Evolutionary conservation across 2,113 vertebrate species (phyloP), one percentile per base, ranked within the genome.

Genomic region (Junco hyemalis): DNA sequence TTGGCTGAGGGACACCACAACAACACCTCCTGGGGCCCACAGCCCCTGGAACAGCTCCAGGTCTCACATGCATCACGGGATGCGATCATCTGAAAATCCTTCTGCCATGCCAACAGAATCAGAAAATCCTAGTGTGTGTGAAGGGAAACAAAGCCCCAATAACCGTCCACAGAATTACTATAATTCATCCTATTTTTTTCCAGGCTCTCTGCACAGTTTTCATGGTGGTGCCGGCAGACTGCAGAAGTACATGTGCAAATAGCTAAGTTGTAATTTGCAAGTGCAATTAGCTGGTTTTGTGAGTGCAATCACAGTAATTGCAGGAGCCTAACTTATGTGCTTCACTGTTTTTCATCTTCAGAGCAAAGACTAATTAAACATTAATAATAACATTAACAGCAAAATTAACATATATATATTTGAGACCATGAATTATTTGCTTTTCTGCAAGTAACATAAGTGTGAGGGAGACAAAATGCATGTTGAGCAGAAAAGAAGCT

Each of bases 221-320:
- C 59, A 3, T 86, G 66, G 73, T 92, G 77, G 93, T 95, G 92
- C 92, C 50, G 68, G 86, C 92, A 94, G 94, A 96, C 91, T 88
- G 91, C 35, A 33, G 93, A 92, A 96, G 76, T 96, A 85, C 92
- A 96, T 88, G 96, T 97, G 93, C 93, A 95, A 96, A 97, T 94
- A 97, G 87, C 94, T 91, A 96, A 93, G 76, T 96, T 91, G 92
- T 96, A 97, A 97, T 96, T 97, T 97, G 91, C 91, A 96, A 96
- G 89, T 95, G 95, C 95, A 96, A 97, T 97, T 97, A 97, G 93
- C 93, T 88, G 93, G 93, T 95, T 97, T 96, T 97, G 94, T 96
- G 96, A 96, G 78, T 86, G 94, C 95, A 97, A 94, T 96, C 96
- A 97, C 79, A 91, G 95, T 97, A 97, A 97, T 97, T 96, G 95